A percentile compares a stretch with the other conserved stretches of the same genome.
Conservation (phyloP, 2,888 invertebrate genomes). For the Leucophora obtusa region DNA sequence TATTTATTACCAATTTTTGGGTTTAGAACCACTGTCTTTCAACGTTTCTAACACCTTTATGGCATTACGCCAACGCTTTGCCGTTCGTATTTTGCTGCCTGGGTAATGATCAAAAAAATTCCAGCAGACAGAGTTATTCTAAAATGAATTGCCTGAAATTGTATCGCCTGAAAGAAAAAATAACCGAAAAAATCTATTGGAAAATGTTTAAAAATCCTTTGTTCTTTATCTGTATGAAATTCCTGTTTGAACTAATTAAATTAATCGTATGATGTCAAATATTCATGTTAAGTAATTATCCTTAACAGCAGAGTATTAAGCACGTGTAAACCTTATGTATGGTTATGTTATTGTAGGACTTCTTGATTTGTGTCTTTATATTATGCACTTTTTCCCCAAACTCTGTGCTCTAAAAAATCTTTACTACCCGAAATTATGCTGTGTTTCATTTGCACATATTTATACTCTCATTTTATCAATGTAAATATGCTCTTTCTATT, state of each 20-base stretch:
- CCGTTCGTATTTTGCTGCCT: too few relatives aligned
- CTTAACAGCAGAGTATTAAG: conserved; percentile 16
- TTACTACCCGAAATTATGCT: background rate
- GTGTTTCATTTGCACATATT: background rate
- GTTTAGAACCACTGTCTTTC: too few relatives aligned
- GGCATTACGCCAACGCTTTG: too few relatives aligned
- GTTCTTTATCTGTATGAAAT: too few relatives aligned
- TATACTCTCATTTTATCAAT: background rate
- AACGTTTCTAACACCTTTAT: too few relatives aligned
- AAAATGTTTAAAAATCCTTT: too few relatives aligned
- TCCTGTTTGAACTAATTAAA: conserved; percentile 12
- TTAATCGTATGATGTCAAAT: conserved; percentile 12
- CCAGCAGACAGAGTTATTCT: too few relatives aligned
- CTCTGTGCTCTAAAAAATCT: background rate
- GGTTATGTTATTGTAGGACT: conserved; percentile 37
- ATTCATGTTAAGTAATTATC: conserved; percentile 10
- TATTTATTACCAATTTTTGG: too few relatives aligned
- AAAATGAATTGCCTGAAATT: too few relatives aligned
- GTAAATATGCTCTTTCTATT: conserved; percentile 40
- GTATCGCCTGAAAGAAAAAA: too few relatives aligned
- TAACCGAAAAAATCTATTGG: too few relatives aligned
- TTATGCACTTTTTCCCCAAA: background rate
- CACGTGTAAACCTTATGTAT: conserved; percentile 8
- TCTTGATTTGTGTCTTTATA: conserved; percentile 7
- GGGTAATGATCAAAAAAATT: too few relatives aligned